phyloP scores from a whole-genome alignment of 2,888 invertebrate genomes.

The Erebia aethiops region DNA sequence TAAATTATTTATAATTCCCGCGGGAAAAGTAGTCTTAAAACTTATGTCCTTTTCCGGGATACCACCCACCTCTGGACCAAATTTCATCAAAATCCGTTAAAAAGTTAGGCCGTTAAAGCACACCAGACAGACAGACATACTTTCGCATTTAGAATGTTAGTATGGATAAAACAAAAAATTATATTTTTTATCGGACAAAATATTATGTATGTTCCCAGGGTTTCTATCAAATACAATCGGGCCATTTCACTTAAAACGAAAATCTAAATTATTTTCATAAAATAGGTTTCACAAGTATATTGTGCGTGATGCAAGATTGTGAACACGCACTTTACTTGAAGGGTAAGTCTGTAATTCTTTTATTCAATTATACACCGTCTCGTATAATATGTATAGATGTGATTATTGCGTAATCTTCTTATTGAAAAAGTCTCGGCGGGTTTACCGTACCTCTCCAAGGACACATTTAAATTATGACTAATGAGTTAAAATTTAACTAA shows the following conservation, averaged over 20 bases:
- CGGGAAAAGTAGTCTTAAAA: too few relatives aligned
- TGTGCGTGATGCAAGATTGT: conserved; percentile 46
- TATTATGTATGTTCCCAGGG: conserved; percentile 2
- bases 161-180: not conserved
- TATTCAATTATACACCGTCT: conserved; percentile 9
- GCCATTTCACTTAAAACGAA: conserved; percentile 32
- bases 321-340: conserved; percentile 42
- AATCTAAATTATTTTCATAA: conserved; percentile 41
- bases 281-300: conserved; percentile 35
- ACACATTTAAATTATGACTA: conserved; percentile 40
- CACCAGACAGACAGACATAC: too few relatives aligned
- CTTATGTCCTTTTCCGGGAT: too few relatives aligned
- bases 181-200: not conserved
- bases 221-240: conserved; percentile 17
- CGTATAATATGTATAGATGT: conserved; percentile 14
- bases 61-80: too few relatives aligned
- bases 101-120: too few relatives aligned
- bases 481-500: conserved; percentile 40
- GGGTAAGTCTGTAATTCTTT: conserved; percentile 20
- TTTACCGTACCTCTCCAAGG: conserved; percentile 43
- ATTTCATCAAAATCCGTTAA: too few relatives aligned
- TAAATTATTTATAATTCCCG: too few relatives aligned
- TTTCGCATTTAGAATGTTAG: not conserved
- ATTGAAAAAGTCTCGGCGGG: conserved; percentile 47
- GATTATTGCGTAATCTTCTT: conserved; percentile 23